Percentiles rank a stretch among this genome's conserved stretches.
phyloP scores from a whole-genome alignment of 2,888 invertebrate genomes.

The Syritta pipiens region DNA sequence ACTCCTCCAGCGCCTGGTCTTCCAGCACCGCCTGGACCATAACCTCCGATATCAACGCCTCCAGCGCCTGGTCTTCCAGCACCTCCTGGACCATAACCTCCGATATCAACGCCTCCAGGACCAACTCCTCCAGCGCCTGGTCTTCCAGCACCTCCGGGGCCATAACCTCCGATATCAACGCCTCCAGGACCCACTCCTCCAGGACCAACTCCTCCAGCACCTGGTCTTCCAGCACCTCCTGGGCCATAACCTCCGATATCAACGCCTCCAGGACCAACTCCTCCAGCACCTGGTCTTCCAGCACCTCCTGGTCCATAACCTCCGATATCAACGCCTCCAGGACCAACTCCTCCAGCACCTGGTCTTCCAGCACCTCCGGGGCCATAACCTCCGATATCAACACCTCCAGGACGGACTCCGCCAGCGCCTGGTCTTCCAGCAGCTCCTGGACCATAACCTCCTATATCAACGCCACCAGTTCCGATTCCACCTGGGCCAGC shows the following conservation, averaged over 20 bases:
- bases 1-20: conserved; percentile 32
- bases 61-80: conserved; percentile 4
- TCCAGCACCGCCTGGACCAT: neutral
- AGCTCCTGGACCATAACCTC: neutral
- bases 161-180: conserved; percentile 30
- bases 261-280: conserved; percentile 10
- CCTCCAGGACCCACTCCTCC: conserved; percentile 25
- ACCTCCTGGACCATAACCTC: conserved; percentile 12
- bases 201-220: conserved; percentile 13
- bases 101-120: neutral
- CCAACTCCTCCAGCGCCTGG: conserved; percentile 11
- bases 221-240: conserved; percentile 25
- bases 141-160: conserved; percentile 5
- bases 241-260: conserved; percentile 42
- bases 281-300: neutral
- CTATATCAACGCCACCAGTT: conserved; percentile 24
- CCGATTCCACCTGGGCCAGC: conserved; percentile 20
- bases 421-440: conserved; percentile 5
- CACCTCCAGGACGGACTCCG: conserved; percentile 7
- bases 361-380: conserved; percentile 28
- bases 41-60: conserved; percentile 1
- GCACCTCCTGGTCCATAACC: conserved; percentile 20
- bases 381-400: conserved; percentile 41
- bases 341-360: conserved; percentile 30
- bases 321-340: conserved; percentile 27